phyloP scores from a whole-genome alignment of 2,888 invertebrate species.

The Agrochola circellaris region DNA sequence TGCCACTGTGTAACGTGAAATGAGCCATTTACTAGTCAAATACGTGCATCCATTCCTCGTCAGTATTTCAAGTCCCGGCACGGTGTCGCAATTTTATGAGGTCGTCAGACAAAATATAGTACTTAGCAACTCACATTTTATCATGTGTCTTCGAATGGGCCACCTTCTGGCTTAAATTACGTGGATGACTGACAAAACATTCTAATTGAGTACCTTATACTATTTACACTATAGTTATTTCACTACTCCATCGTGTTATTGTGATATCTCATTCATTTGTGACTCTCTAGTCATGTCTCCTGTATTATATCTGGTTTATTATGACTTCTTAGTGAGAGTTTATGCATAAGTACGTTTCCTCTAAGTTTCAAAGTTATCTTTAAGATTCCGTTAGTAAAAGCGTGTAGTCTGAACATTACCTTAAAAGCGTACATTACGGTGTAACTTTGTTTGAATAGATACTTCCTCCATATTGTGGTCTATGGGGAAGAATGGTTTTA shows the following conservation, averaged over 20 bases:
- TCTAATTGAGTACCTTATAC: background rate
- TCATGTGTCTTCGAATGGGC: background rate
- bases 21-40: background rate
- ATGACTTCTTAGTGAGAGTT: background rate
- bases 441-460: constrained; percentile 25
- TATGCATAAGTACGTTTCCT: background rate
- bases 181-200: background rate
- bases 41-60: background rate
- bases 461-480: constrained; percentile 18
- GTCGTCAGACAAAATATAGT: background rate
- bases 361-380: constrained; percentile 20
- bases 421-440: constrained; percentile 32
- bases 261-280: background rate
- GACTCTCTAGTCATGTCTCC: background rate
- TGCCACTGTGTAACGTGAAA: background rate
- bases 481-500: constrained; percentile 16
- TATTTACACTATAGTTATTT: constrained; percentile 1
- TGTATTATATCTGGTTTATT: background rate
- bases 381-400: background rate
- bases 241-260: background rate
- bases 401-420: constrained; percentile 11
- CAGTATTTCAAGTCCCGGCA: background rate
- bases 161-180: background rate
- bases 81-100: background rate
- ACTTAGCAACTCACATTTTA: background rate